Evolutionary conservation across 1,140 invertebrate species (phyloP).

Genomic region (Sogatella furcifera): DNA sequence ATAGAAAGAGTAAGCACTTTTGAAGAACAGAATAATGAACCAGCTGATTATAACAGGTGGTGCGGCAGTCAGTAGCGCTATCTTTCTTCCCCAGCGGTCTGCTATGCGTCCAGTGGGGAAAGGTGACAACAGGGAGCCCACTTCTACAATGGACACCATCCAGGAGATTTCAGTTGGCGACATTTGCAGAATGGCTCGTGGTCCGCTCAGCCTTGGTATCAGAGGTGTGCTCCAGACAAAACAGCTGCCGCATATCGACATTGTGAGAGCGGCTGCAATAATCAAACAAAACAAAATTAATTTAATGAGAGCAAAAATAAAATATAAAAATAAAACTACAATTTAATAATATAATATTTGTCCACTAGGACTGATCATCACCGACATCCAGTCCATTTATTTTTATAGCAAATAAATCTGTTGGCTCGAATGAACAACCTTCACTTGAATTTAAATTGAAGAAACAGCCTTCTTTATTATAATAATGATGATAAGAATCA

Average conservation of each 20-base stretch:
- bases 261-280: slow-evolving; percentile 31
- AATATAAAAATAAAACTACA: no score
- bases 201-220: slow-evolving; percentile 35
- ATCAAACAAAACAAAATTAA: neutral
- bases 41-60: neutral
- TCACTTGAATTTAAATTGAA: no score
- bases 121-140: slow-evolving; percentile 35
- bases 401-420: no score
- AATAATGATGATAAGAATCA: no score
- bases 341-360: no score
- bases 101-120: slow-evolving; percentile 21
- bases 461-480: no score
- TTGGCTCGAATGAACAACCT: no score
- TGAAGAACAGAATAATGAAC: neutral
- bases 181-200: slow-evolving; percentile 38
- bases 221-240: slow-evolving; percentile 47
- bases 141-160: slow-evolving; percentile 45
- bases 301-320: no score
- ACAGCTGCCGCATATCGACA: slow-evolving; percentile 29
- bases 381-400: no score
- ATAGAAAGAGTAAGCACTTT: slow-evolving; percentile 8
- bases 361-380: no score
- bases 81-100: slow-evolving; percentile 18
- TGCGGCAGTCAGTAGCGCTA: slow-evolving; percentile 2
- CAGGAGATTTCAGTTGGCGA: slow-evolving; percentile 47